Evolutionary conservation across 2,113 vertebrate species (phyloP), one percentile per base, ranked within the genome.

Genomic region (Rafetus swinhoei): DNA sequence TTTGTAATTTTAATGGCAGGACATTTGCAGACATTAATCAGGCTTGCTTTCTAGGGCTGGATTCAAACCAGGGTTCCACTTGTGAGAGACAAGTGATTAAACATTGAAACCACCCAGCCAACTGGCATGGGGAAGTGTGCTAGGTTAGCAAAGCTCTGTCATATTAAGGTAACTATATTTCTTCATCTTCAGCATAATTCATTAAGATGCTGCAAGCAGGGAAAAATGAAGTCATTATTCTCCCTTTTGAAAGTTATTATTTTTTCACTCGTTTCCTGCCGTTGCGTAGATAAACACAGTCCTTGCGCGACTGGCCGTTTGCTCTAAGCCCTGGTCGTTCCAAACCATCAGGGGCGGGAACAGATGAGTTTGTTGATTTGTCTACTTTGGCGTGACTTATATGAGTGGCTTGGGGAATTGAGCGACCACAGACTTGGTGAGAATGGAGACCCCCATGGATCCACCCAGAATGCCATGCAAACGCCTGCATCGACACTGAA

Each of bases 11-110:
- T 39, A 86, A 90, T 93, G 90, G 81, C 62, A 5, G 86, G 92
- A 86, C 79, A 88, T 92, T 16, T 55, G 80, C 94, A 94, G 95
- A 87, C 92, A 86, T 94, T 91, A 96, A 94, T 94, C 97, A 94
- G 82, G 90, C 94, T 87, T 95, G 96, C 95, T 96, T 95, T 95
- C 84, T 82, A 97, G 94, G 93, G 85, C 96, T 97, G 95, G 95
- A 93, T 86, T 85, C 92, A 90, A 90, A 91, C 90, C 93, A 96
- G 94, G 87, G 86, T 87, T 96, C 82, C 90, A 50, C 91, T 93
- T 74, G 90, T 92, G 62, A 86, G 86, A 74, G 35, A 60, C 62
- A 39, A 72, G 56, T 39, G 94, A 93, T 95, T 92, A 90, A 96
- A 91, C 60, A 91, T 79, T 96, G 86, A 81, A 82, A 81, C 2